phyloP scores from a whole-genome alignment of 2,888 invertebrate species.

The Microplitis deprimator region DNA sequence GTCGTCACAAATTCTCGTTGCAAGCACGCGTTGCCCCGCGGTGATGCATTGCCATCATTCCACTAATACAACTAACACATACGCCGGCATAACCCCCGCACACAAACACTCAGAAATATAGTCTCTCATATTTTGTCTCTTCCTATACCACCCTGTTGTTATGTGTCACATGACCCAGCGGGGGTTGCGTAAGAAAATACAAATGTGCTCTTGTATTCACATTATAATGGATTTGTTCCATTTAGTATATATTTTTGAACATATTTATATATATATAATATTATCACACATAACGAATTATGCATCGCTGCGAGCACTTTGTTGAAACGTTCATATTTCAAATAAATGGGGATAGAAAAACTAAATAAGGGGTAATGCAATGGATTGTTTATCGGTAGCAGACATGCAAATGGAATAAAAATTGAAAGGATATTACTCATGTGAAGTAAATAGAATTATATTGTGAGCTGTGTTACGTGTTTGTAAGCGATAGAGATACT shows the following conservation, averaged over 20 bases:
- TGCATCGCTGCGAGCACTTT: not conserved
- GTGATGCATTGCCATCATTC: conserved; percentile 33
- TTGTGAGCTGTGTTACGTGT: not conserved
- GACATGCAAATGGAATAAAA: not conserved
- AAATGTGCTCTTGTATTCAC: not conserved
- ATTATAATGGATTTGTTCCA: not conserved
- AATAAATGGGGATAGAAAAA: not conserved
- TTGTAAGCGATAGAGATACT: too few species aligned
- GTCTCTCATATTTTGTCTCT: not conserved
- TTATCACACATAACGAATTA: not conserved
- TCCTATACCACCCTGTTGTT: not conserved
- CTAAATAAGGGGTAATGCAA: not conserved
- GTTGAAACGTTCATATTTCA: not conserved
- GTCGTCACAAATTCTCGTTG: not conserved
- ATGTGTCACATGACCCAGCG: not conserved
- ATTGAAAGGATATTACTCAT: not conserved
- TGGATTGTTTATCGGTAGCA: not conserved
- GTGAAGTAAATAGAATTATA: not conserved
- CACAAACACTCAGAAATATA: too few species aligned
- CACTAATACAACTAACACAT: not conserved
- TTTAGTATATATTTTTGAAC: not conserved
- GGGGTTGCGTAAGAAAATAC: conserved; percentile 1
- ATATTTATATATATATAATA: not conserved
- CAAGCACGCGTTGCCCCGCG: conserved; percentile 35
- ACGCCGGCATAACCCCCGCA: not conserved